These are phyloP conservation scores for Bhutanitis thaidina DNA, from an alignment of 2,888 invertebrate genomes.

Conservation along the genomic window DNA sequence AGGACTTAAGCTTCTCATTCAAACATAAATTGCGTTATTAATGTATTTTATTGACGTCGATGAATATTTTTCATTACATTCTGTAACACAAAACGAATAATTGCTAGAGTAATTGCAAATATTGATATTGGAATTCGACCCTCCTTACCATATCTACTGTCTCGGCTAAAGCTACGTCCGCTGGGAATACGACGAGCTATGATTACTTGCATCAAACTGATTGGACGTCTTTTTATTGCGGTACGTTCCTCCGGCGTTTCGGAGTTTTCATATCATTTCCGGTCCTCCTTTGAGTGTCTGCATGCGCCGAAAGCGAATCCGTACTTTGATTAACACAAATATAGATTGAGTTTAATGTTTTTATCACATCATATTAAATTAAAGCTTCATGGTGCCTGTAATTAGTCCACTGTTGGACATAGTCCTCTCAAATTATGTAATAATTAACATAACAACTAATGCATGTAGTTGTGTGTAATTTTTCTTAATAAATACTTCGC, in stretches of 20 bases:
- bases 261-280: conserved; percentile 24
- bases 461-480: too few relatives aligned
- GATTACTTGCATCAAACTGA: conserved; percentile 39
- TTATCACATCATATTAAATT: too few relatives aligned
- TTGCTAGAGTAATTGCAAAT: not conserved
- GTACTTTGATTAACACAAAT: too few relatives aligned
- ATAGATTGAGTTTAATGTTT: too few relatives aligned
- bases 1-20: too few relatives aligned
- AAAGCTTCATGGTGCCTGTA: too few relatives aligned
- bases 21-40: too few relatives aligned
- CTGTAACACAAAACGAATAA: not conserved
- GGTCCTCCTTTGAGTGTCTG: not conserved
- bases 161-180: conserved; percentile 14
- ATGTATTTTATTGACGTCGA: not conserved
- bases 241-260: conserved; percentile 19
- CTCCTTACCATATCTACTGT: conserved; percentile 6
- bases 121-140: not conserved
- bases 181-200: conserved; percentile 12
- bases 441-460: too few relatives aligned
- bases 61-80: not conserved
- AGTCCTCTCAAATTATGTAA: too few relatives aligned
- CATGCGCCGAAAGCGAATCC: not conserved
- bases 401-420: too few relatives aligned
- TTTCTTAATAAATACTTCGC: too few relatives aligned
- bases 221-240: conserved; percentile 28